Percentiles rank a stretch among this genome's conserved stretches.
These are phyloP conservation scores for Serripes groenlandicus DNA, from an alignment of 2,888 invertebrate genomes.

Conservation along the genomic window DNA sequence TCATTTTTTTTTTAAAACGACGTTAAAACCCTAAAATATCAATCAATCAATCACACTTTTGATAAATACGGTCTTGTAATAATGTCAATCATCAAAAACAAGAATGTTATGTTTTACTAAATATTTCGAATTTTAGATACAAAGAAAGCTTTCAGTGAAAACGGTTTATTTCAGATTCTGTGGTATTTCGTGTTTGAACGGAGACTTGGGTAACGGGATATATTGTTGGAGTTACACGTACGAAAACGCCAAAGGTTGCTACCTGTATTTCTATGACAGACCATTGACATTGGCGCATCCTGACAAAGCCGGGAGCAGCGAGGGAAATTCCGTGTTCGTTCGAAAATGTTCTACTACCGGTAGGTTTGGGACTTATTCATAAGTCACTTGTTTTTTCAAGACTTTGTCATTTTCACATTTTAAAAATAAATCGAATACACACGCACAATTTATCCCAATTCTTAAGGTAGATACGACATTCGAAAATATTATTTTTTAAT, in stretches of 20 bases:
- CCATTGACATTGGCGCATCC: slow-evolving; percentile 38
- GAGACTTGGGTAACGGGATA: slow-evolving; percentile 42
- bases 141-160: no score
- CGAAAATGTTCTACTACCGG: slow-evolving; percentile 48
- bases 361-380: slow-evolving; percentile 5
- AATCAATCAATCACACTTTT: not conserved
- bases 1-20: no score
- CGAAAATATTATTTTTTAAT: no score
- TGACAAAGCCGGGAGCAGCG: slow-evolving; percentile 35
- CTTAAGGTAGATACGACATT: no score
- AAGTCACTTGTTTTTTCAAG: not conserved
- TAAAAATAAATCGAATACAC: no score
- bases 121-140: no score
- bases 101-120: no score
- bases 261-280: slow-evolving; percentile 50
- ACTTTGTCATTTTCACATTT: no score
- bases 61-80: no score
- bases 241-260: slow-evolving; percentile 20
- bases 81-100: no score
- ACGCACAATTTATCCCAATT: no score
- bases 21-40: not conserved
- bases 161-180: slow-evolving; percentile 64
- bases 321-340: slow-evolving; percentile 42
- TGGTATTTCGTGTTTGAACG: slow-evolving; percentile 33
- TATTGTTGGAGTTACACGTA: slow-evolving; percentile 58